Evolutionary conservation across 2,113 vertebrate genomes (phyloP).

Genomic region (Oreochromis aureus): DNA sequence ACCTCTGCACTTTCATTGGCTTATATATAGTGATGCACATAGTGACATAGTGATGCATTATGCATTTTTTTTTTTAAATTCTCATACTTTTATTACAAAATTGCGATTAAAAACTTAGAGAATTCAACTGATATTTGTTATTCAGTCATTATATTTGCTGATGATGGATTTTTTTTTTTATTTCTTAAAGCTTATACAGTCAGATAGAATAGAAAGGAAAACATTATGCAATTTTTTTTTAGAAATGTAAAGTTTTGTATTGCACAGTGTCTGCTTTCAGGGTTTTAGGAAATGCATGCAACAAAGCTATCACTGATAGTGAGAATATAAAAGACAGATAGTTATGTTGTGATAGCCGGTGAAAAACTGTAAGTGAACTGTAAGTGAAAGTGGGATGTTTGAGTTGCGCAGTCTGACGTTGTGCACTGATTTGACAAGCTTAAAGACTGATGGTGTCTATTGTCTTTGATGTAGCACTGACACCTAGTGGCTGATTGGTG

Average conservation of each 20-base stretch:
- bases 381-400: neutral
- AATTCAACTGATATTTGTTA: neutral
- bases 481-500: slow-evolving; percentile 5
- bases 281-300: neutral
- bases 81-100: neutral
- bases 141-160: neutral
- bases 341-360: neutral
- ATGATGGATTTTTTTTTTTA: neutral
- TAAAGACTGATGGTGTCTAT: neutral
- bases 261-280: neutral
- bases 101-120: neutral
- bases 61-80: neutral
- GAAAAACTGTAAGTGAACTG: neutral
- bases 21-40: neutral
- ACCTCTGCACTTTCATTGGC: neutral
- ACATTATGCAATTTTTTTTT: neutral
- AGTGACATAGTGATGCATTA: neutral
- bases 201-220: neutral
- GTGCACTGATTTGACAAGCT: neutral
- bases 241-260: neutral
- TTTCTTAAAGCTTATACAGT: neutral
- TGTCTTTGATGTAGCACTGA: slow-evolving; percentile 26
- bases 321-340: neutral
- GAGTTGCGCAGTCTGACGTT: neutral
- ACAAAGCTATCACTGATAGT: neutral